phyloP scores from a whole-genome alignment of 2,888 invertebrate species.

The Anodontia alba region DNA sequence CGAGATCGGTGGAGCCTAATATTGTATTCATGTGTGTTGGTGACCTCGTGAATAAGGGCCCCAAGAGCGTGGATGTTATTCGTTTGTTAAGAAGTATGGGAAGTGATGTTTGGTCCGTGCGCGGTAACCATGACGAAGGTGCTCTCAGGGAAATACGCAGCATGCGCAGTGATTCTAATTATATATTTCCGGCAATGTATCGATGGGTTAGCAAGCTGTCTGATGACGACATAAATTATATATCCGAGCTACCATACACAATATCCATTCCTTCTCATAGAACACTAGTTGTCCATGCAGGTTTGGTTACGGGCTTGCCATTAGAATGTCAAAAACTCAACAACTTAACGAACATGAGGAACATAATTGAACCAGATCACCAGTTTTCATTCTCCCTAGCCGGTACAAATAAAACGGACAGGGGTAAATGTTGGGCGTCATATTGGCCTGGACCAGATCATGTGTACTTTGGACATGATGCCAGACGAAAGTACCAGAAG shows the following conservation, averaged over 20 bases:
- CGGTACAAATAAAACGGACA: constrained; percentile 60
- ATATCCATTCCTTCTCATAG: constrained; percentile 80
- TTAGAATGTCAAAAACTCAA: constrained; percentile 73
- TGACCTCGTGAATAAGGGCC: constrained; percentile 84
- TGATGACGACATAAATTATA: constrained; percentile 76
- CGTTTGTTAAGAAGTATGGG: constrained; percentile 60
- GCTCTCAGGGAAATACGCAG: constrained; percentile 69
- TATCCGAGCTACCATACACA: constrained; percentile 83
- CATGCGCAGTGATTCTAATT: constrained; percentile 50
- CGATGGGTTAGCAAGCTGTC: constrained; percentile 79
- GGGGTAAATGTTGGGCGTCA: constrained; percentile 81
- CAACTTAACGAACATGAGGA: constrained; percentile 82
- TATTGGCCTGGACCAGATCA: constrained; percentile 84
- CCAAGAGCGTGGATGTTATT: constrained; percentile 79
- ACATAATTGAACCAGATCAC: constrained; percentile 69
- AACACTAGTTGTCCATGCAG: constrained; percentile 82
- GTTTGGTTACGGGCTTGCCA: constrained; percentile 80
- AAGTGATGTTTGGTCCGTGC: constrained; percentile 69
- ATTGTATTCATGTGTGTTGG: constrained; percentile 80
- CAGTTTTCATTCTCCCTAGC: constrained; percentile 56
- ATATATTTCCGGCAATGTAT: constrained; percentile 69
- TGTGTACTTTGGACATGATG: constrained; percentile 85
- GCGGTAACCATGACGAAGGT: constrained; percentile 84
- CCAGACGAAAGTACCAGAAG: constrained; percentile 78
- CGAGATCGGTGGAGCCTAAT: constrained; percentile 52